These are phyloP conservation scores for Mythimna loreyi DNA, from an alignment of 2,888 invertebrate genomes.

Conservation along the genomic window DNA sequence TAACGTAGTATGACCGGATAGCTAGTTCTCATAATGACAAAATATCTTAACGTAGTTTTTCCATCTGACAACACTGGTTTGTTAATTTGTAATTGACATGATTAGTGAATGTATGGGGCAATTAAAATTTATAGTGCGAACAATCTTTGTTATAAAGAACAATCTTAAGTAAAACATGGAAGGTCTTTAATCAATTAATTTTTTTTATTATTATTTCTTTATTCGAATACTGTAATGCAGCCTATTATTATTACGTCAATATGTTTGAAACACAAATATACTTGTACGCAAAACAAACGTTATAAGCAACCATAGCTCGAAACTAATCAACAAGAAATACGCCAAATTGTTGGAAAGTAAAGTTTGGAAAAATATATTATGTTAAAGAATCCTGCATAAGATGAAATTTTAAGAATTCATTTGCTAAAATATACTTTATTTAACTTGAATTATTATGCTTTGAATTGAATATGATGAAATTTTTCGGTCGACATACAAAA, in stretches of 20 bases:
- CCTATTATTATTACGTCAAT: no score
- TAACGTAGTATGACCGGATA: no score
- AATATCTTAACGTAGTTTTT: no score
- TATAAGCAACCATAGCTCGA: not conserved
- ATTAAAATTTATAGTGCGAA: no score
- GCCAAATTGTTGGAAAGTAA: not conserved
- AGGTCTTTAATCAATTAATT: not conserved
- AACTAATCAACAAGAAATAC: not conserved
- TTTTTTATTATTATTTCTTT: no score
- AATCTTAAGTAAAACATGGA: not conserved
- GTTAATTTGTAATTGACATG: no score
- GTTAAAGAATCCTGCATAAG: not conserved
- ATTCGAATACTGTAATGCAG: no score
- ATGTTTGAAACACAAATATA: no score
- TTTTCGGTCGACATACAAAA: conserved; percentile 1
- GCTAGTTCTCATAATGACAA: no score
- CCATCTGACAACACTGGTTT: no score
- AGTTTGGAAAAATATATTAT: not conserved
- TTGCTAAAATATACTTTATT: not conserved
- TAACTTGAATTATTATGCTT: not conserved
- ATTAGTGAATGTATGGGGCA: no score
- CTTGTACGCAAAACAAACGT: conserved; percentile 2
- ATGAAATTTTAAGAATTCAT: not conserved
- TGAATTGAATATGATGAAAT: conserved; percentile 21
- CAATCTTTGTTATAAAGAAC: not conserved